Base-by-base conservation (phyloP, 2,113 vertebrate genomes). In the Formicarius rufipectus region DNA sequence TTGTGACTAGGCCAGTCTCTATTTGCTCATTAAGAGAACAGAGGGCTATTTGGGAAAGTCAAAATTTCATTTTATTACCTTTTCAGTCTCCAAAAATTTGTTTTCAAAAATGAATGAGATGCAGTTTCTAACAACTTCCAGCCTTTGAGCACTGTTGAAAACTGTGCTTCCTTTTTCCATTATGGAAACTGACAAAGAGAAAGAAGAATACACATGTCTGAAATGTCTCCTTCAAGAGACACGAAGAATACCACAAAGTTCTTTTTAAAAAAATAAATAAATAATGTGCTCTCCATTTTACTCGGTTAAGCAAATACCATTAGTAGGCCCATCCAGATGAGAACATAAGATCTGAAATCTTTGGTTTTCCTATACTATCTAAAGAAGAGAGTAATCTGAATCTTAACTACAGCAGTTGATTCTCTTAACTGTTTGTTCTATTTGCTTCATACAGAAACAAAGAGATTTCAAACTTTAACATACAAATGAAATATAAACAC, bases 41-140 rank as follows among this genome's bases (percentile, higher is more conserved):
- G 50, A 89, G n/a, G 35, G 12, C 89, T 92, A 75, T 69, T 63
- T 89, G 40, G 19, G 47, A 94, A 92, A 96, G 59, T 73, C 56
- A 60, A 55, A 73, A 84, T 33, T 69, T 83, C 11, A 44, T 63
- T 69, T 96, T 77, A 96, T 98, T 98, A 99, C 99, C 99, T 99
- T 99, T 95, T 99, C 99, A 28, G 99, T 99, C 97, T 99, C 99
- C 97, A 99, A 97, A 95, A 98, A 99, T 98, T 99, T 99, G 97
- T 99, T 99, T 96, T 99, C 99, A 96, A 99, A 99, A 97, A 99
- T 99, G 93, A 98, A 99, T 2, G 98, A 98, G 96, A 99, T 99
- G 97, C 99, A 99, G 94, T 97, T 99, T 94, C 99, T 98, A 90
- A 99, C 99, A 93, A 99, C 99, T 97, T 99, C 99, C 89, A 99